These are phyloP conservation scores for Silurus meridionalis DNA, from an alignment of 2,113 vertebrate species.

Conservation along the genomic window DNA sequence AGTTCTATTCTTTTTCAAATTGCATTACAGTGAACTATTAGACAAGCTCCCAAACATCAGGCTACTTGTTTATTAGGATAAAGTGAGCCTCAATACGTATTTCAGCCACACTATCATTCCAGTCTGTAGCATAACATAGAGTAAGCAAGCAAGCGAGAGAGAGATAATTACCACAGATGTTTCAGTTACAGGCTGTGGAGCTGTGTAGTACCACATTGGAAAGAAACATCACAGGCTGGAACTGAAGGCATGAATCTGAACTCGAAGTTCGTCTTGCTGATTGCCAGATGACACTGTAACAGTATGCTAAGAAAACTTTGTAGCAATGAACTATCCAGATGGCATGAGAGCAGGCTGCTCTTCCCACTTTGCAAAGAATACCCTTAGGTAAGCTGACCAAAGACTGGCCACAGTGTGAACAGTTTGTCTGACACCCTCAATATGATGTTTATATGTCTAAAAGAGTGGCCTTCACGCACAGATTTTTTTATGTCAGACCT, in stretches of 20 bases:
- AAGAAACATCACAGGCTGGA: background rate
- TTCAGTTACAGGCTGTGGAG: background rate
- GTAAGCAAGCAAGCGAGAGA: background rate
- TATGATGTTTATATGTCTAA: background rate
- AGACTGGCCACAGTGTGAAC: background rate
- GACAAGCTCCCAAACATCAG: background rate
- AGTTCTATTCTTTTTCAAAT: background rate
- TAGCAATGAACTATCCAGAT: background rate
- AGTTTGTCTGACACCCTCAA: background rate
- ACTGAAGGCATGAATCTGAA: background rate
- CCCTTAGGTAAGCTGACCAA: background rate
- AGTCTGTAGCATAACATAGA: background rate
- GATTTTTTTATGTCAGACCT: background rate
- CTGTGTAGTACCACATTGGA: background rate
- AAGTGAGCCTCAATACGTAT: background rate
- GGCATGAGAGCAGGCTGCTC: background rate
- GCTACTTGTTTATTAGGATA: background rate
- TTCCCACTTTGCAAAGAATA: background rate
- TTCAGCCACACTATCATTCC: background rate
- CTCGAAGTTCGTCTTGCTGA: background rate
- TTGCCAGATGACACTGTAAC: background rate
- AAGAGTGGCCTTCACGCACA: background rate
- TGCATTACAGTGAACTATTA: background rate
- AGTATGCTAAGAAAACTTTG: background rate
- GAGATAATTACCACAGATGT: background rate